phyloP scores from a whole-genome alignment of 2,797 vertebrate species.

The Austrolebias charrua region DNA sequence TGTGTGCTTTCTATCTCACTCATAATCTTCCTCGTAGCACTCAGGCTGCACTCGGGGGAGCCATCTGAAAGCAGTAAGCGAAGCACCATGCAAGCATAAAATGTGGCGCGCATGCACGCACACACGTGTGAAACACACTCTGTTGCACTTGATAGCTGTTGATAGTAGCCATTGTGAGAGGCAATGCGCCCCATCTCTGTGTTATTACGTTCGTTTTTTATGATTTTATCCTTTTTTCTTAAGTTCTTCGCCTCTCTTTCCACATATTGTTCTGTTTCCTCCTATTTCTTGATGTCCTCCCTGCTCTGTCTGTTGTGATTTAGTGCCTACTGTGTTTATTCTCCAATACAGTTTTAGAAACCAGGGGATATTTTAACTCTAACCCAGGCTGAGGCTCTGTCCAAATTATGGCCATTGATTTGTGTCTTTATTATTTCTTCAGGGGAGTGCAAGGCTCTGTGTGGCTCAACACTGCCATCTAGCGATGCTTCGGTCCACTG shows the following conservation, averaged over 20 bases:
- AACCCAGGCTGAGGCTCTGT: conserved; percentile 66
- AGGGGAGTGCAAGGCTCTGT: conserved; percentile 40
- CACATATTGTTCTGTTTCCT: conserved; percentile 34
- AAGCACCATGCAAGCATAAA: conserved; percentile 43
- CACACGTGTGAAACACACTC: conserved; percentile 14
- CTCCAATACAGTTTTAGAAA: conserved; percentile 58
- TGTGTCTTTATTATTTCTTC: conserved; percentile 81
- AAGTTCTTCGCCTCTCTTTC: conserved; percentile 30
- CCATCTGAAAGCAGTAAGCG: conserved; percentile 59
- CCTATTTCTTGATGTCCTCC: conserved; percentile 33
- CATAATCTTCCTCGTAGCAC: conserved; percentile 71
- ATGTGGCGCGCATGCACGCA: conserved; percentile 23
- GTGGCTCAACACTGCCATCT: conserved; percentile 82
- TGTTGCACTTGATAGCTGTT: conserved; percentile 65
- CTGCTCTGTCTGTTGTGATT: conserved; percentile 56
- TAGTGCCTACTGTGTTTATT: conserved; percentile 71
- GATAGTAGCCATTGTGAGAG: conserved; percentile 68
- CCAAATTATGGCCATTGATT: conserved; percentile 80
- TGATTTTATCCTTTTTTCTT: conserved; percentile 53
- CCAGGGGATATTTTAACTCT: conserved; percentile 71
- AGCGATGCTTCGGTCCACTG: conserved; percentile 53
- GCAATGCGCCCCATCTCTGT: conserved; percentile 66
- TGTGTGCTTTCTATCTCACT: conserved; percentile 68
- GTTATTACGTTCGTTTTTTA: conserved; percentile 74
- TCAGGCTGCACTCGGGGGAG: conserved; percentile 68